Percentiles rank a stretch among this genome's conserved stretches.
These are phyloP conservation scores for Mugil cephalus DNA, from an alignment of 2,113 vertebrate genomes.

Conservation along the genomic window DNA sequence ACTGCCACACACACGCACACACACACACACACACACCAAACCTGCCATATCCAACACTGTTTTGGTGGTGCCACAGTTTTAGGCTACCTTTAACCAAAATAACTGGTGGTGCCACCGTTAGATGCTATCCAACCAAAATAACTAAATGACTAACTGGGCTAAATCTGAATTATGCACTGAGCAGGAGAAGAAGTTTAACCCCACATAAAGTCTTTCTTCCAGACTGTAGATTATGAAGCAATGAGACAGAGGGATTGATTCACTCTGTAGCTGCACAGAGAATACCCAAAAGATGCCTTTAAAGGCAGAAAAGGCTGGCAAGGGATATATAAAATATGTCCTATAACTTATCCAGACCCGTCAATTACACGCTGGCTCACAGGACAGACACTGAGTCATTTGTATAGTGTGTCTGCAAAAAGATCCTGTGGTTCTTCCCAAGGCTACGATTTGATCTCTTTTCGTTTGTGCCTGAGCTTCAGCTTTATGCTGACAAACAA, in stretches of 20 bases:
- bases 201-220: slow-evolving; percentile 16
- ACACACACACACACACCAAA: slow-evolving; percentile 42
- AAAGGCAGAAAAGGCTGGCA: slow-evolving; percentile 50
- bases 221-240: slow-evolving; percentile 16
- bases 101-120: slow-evolving; percentile 62
- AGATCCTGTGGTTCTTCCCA: slow-evolving; percentile 80
- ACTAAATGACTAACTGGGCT: slow-evolving; percentile 65
- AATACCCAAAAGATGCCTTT: slow-evolving; percentile 22
- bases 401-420: slow-evolving; percentile 79
- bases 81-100: slow-evolving; percentile 69
- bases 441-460: slow-evolving; percentile 75
- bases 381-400: slow-evolving; percentile 76
- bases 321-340: slow-evolving; percentile 75
- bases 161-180: slow-evolving; percentile 50
- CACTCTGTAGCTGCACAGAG: background rate
- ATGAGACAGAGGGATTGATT: slow-evolving; percentile 36
- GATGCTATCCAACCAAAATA: slow-evolving; percentile 68
- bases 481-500: slow-evolving; percentile 66
- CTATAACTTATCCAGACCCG: slow-evolving; percentile 74
- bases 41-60: slow-evolving; percentile 56
- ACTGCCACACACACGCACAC: slow-evolving; percentile 41
- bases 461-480: slow-evolving; percentile 54
- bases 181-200: slow-evolving; percentile 47
- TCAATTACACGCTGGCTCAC: slow-evolving; percentile 75
- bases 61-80: slow-evolving; percentile 68